Conservation (phyloP, 2,888 invertebrate genomes). For the Copidosoma aretas region DNA sequence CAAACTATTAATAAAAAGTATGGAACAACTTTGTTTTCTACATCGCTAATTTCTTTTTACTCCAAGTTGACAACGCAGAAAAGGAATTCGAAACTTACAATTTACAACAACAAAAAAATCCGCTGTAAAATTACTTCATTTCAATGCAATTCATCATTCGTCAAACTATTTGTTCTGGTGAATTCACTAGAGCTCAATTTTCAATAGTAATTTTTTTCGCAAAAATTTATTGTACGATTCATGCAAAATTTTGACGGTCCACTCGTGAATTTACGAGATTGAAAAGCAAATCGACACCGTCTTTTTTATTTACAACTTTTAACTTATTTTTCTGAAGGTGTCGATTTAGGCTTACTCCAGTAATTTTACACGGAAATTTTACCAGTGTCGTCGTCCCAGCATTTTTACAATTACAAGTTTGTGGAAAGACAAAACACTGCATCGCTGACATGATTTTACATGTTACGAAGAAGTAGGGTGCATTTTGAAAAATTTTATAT, state of each 20-base stretch:
- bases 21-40: slow-evolving; percentile 4
- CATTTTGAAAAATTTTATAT: neutral
- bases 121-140: neutral
- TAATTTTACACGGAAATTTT: neutral
- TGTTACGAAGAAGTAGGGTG: neutral
- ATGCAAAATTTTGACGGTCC: neutral
- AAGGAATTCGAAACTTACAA: slow-evolving; percentile 32
- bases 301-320: neutral
- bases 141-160: neutral
- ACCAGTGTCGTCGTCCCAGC: neutral
- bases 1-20: slow-evolving; percentile 13
- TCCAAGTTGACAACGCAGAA: slow-evolving; percentile 35
- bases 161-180: no score
- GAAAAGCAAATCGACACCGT: neutral
- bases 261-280: no score
- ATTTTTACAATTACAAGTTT: slow-evolving; percentile 1
- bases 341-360: neutral
- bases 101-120: neutral
- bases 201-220: no score
- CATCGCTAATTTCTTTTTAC: slow-evolving; percentile 4
- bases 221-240: neutral
- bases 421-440: slow-evolving; percentile 11
- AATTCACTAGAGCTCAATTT: no score
- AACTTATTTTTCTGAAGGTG: neutral
- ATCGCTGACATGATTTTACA: slow-evolving; percentile 4